Evolutionary conservation across 2,113 vertebrate genomes (phyloP).

Genomic region (Charadrius vociferus): DNA sequence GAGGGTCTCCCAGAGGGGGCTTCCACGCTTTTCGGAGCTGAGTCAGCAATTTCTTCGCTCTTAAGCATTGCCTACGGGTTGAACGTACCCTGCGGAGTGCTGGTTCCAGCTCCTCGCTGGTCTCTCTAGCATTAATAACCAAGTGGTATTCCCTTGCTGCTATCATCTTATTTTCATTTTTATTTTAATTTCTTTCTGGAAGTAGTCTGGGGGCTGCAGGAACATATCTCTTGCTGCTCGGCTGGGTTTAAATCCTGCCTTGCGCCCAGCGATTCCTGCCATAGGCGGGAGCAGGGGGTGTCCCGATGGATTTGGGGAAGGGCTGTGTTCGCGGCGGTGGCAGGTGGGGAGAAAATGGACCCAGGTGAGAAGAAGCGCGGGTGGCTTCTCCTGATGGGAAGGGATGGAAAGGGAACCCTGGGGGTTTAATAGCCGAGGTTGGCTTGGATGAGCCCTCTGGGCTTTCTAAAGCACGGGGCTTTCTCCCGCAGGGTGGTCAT

Average conservation of each 20-base stretch:
- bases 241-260: background rate
- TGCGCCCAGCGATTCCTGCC: rapidly evolving
- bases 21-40: background rate
- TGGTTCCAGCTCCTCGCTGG: background rate
- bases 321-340: background rate
- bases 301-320: background rate
- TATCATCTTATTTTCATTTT: background rate
- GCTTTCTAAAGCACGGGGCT: background rate
- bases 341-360: background rate
- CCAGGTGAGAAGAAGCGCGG: background rate
- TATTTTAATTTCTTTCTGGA: background rate
- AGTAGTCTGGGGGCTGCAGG: background rate
- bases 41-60: background rate
- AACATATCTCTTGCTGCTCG: background rate
- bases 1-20: background rate
- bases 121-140: background rate
- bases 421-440: background rate
- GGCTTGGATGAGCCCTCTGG: background rate
- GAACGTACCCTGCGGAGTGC: rapidly evolving
- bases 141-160: background rate
- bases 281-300: background rate
- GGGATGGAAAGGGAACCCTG: background rate
- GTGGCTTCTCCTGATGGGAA: background rate
- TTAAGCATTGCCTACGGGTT: rapidly evolving
- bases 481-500: rapidly evolving